Percentiles rank a stretch among this genome's conserved stretches.
Conservation (phyloP, 2,888 invertebrate species). For the Gryllus longicercus region DNA sequence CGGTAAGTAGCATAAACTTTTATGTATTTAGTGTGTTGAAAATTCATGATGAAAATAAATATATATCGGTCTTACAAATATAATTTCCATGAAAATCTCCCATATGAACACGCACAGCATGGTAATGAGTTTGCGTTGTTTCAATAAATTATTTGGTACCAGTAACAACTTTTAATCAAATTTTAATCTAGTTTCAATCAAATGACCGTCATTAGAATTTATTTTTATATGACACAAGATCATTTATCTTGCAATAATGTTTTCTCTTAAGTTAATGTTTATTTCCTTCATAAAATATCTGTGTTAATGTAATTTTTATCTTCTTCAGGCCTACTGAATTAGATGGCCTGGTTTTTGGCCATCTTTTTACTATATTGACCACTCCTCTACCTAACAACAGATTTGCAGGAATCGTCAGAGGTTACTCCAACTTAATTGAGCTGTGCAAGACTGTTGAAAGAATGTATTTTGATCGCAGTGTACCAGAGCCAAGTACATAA, state of each 20-base stretch:
- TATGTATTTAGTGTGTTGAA: not conserved
- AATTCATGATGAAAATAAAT: too few relatives aligned
- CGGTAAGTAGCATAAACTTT: constrained; percentile 55
- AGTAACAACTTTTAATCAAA: too few relatives aligned
- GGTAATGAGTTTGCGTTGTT: too few relatives aligned
- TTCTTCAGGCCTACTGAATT: constrained; percentile 82
- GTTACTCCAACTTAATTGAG: constrained; percentile 71
- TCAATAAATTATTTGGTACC: too few relatives aligned
- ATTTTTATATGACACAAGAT: too few relatives aligned
- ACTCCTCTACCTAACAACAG: constrained; percentile 79
- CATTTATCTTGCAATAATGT: too few relatives aligned
- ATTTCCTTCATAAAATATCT: not conserved
- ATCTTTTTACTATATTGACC: constrained; percentile 91
- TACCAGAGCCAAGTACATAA: constrained; percentile 12
- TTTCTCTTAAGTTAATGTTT: too few relatives aligned
- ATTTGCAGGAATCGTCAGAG: constrained; percentile 75
- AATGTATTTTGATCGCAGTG: constrained; percentile 61
- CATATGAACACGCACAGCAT: too few relatives aligned
- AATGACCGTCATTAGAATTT: too few relatives aligned
- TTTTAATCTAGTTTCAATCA: too few relatives aligned
- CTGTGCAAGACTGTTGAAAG: constrained; percentile 82
- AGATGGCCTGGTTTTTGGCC: constrained; percentile 95
- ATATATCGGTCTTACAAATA: too few relatives aligned
- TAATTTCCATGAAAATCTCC: too few relatives aligned
- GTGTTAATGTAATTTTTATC: not conserved